Percentiles rank a stretch among this genome's conserved stretches.
phyloP scores from a whole-genome alignment of 2,113 vertebrate genomes.

The Tapirus terrestris region DNA sequence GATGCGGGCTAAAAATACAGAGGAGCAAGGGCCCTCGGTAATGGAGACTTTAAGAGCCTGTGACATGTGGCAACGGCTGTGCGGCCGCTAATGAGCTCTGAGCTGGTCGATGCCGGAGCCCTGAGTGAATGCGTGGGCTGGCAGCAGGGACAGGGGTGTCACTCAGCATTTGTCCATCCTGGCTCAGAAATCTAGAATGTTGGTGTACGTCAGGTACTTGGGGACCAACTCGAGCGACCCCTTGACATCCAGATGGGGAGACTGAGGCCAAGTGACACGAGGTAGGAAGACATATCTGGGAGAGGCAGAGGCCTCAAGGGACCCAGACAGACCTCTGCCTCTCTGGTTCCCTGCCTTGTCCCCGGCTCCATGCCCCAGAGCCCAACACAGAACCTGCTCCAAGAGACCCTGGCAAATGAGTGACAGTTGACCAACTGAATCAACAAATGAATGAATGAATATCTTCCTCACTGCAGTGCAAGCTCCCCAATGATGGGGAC shows the following conservation, averaged over 20 bases:
- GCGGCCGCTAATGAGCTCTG: conserved; percentile 74
- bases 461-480: neutral
- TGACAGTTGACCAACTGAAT: neutral
- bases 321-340: neutral
- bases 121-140: conserved; percentile 56
- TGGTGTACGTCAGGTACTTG: conserved; percentile 25
- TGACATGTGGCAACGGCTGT: conserved; percentile 72
- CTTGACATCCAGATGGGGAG: conserved; percentile 2
- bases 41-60: conserved; percentile 84
- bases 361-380: neutral
- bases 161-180: conserved; percentile 73
- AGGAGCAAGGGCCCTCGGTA: conserved; percentile 62
- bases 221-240: neutral
- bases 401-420: neutral
- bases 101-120: conserved; percentile 42
- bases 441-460: neutral
- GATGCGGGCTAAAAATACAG: conserved; percentile 79
- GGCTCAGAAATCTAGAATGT: conserved; percentile 58
- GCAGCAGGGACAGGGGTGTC: conserved; percentile 65
- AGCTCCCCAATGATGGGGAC: neutral
- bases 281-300: neutral
- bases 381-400: neutral
- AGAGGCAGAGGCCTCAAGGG: neutral
- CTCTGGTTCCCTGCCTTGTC: neutral
- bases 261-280: conserved; percentile 58